Evolutionary conservation across 2,797 vertebrate genomes (phyloP), one percentile per base, ranked within the genome.

Genomic region (Geotrypetes seraphini): DNA sequence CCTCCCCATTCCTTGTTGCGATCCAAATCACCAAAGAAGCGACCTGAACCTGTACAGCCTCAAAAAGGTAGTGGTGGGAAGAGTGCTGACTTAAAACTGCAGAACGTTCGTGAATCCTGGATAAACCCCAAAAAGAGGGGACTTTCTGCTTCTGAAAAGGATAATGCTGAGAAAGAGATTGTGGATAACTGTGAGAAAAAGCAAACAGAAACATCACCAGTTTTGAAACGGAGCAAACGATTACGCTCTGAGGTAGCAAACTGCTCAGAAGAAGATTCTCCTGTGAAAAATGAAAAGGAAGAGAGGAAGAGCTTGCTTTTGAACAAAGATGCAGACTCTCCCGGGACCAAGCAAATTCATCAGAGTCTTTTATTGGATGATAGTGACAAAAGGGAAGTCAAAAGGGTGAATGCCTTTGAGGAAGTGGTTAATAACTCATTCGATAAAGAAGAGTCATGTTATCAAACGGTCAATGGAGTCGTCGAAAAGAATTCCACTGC

Each of bases 1-100:
- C 78, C 84, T 9, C 73, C 86, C 42, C 86, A 87, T 66, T 77
- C 88, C 33, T 79, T 84, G 36, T 83, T 92, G 27, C 80, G 93
- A 56, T 92, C 94, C 35, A 87, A 93, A 61, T 99, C 93, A 19
- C 94, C 95, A 59, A 97, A 97, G 76, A 99, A 99, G 78, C 95
- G 84, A 67, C 88, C 88, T 55, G 90, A 96, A 26, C 46, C 73
- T 52, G 63, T 75, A 43, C 85, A 73, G 44, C 43, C 67, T 48
- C 78, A 73, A 37, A 90, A 83, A 47, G 82, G 81, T 52, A 63
- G 33, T 41, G 73, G 72, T 36, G 85, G 79, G 60, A 90, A 85
- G 83, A 47, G 84, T 61, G 66, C 72, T 12, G 88, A 95, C 23
- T 41, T 74, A 28, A 90, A 88, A 33, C 79, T 75, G 22, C 65